Base-by-base conservation (phyloP, 2,113 vertebrate species). In the Alces alces region DNA sequence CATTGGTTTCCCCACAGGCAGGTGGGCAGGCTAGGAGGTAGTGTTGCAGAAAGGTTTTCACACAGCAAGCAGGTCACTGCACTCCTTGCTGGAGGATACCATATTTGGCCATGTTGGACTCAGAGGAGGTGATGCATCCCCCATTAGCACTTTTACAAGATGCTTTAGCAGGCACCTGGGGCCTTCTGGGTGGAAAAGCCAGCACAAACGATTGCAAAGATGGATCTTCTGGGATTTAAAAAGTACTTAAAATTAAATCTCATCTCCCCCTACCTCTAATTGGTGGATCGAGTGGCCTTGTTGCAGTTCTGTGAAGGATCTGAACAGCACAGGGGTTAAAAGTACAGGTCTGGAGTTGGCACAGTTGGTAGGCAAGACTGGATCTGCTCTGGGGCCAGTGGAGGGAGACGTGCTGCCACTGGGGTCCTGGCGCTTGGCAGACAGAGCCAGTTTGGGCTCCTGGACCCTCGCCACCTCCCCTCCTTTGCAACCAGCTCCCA, bases 91-190 rank as follows among this genome's bases (percentile, higher is more conserved):
- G 39, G 93, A 93, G 76, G 93, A 86, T 96, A 86, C 91, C 45
- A 11, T 55, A 94, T 97, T 97, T 95, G 93, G 92, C 93, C 2
- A 1, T 43, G 82, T 93, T 96, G 97, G 95, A 95, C 93, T 97
- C 57, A 54, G 96, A 94, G 85, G 96, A 93, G 80, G 98, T 97
- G 98, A 97, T 96, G 89, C 0, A 0, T 88, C 84, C 86, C 89
- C 96, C 94, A 97, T 97, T 98, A 98, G 83, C 98, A 98, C 96
- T 91, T 98, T 97, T 54, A 94, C 89, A 94, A 89, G 94, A 93
- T 98, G 93, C 28, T 89, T 98, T 98, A 98, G 92, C 93, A 90
- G 76, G 92, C 82, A 86, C 96, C 94, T 82, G 88, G 98, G 86
- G 47, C 82, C 94, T 91, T 97, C n/a, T 87, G 60, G n/a, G 36